These are phyloP conservation scores for Epicauta chinensis DNA, from an alignment of 1,140 invertebrate genomes.

Conservation along the genomic window DNA sequence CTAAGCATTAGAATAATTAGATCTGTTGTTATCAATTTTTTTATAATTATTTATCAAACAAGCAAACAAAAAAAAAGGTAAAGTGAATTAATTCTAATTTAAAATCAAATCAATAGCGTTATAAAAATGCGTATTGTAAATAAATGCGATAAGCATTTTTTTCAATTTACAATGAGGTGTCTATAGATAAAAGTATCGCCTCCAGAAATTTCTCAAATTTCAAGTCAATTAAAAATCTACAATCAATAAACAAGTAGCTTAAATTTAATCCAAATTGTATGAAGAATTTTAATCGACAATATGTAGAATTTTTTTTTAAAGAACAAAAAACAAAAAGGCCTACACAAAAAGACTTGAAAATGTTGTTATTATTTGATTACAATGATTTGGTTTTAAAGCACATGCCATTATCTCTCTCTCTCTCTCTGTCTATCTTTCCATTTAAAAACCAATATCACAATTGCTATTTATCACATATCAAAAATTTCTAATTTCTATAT, in stretches of 20 bases:
- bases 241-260: slow-evolving; percentile 4
- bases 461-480: too few species aligned
- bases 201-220: not conserved
- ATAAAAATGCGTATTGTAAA: slow-evolving; percentile 14
- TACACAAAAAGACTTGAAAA: too few species aligned
- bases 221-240: not conserved
- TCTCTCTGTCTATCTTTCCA: too few species aligned
- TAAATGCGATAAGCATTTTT: not conserved
- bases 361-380: too few species aligned
- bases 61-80: slow-evolving; percentile 16
- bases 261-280: not conserved
- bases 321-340: too few species aligned
- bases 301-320: not conserved
- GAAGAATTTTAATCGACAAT: slow-evolving; percentile 5
- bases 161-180: not conserved
- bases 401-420: too few species aligned
- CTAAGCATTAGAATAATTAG: not conserved
- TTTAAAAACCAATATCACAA: too few species aligned
- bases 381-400: too few species aligned
- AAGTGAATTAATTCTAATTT: slow-evolving; percentile 26
- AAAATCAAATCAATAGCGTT: slow-evolving; percentile 12
- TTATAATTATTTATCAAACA: slow-evolving; percentile 7
- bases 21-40: not conserved
- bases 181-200: not conserved
- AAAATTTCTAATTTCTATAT: too few species aligned